A percentile compares a stretch with the other conserved stretches of the same genome.
Evolutionary conservation across 2,113 vertebrate genomes (phyloP).

Genomic region (Pampusana beccarii): DNA sequence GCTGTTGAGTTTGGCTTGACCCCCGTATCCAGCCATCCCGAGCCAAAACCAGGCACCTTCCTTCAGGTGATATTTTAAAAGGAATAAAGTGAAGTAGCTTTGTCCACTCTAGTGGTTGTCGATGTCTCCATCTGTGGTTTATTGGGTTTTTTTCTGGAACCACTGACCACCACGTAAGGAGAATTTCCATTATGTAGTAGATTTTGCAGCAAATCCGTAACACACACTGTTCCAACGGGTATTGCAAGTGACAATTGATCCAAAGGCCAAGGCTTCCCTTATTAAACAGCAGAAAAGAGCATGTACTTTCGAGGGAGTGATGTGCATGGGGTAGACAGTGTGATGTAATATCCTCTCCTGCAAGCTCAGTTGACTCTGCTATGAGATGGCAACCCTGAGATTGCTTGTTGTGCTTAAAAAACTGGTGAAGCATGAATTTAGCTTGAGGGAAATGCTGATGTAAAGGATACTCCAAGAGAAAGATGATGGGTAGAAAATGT

Average conservation of each 20-base stretch:
- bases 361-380: not conserved
- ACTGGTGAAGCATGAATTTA: slow-evolving; percentile 3
- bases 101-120: not conserved
- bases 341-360: not conserved
- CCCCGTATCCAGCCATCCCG: not conserved
- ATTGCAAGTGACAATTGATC: not conserved
- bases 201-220: not conserved
- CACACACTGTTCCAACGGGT: not conserved
- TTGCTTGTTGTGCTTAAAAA: slow-evolving; percentile 44
- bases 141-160: not conserved
- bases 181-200: not conserved
- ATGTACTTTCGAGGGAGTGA: not conserved
- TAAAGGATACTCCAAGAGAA: not conserved
- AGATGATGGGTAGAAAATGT: slow-evolving; percentile 28
- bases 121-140: not conserved
- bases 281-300: not conserved
- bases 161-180: not conserved
- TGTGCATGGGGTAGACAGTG: not conserved
- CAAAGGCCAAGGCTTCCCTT: slow-evolving; percentile 7
- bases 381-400: not conserved
- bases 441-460: slow-evolving; percentile 38
- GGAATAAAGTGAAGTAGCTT: not conserved
- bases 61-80: not conserved
- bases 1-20: not conserved
- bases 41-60: not conserved